Base-by-base conservation (phyloP, 2,113 vertebrate genomes). In the Thamnaconus septentrionalis region DNA sequence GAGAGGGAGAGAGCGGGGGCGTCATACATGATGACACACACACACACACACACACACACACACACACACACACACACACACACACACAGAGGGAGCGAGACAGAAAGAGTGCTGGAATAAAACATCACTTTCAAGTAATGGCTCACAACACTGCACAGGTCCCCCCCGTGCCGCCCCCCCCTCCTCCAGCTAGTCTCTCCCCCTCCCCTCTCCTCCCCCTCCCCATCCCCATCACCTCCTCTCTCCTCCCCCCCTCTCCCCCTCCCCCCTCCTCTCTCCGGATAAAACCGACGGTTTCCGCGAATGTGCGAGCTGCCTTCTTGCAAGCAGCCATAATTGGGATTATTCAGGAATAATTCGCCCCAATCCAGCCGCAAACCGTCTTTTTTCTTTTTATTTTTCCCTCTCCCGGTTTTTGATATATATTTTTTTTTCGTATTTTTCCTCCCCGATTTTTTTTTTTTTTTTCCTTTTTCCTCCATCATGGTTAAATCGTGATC, bases 291-390 rank as follows among this genome's bases (percentile, higher is more conserved):
- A 90, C 78, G 5, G 50, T 79, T 79, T 84, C 86, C 89, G 87
- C 61, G 70, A 81, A 84, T 81, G 77, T 64, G 78, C 87, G 87
- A 89, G 81, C 82, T 75, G 82, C 85, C 75, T 85, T 75, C 81
- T 74, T 18, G 79, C 85, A 46, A 87, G 86, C 85, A 88, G 86
- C 85, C 87, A 87, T 88, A 86, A 89, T 88, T 89, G 85, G 86
- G 86, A 90, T 88, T 88, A 89, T 88, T 87, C 79, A 78, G 84
- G 83, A 88, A 86, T 84, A 86, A 87, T 86, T 85, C 73, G 68
- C 75, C 59, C 18, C 53, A 80, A 80, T 83, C 75, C 75, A 75
- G 69, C 64, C 59, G 68, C 63, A 66, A 31, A 31, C 65, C 81
- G 67, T 65, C 68, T 78, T 69, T 66, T 43, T 7, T 47, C 0